Conservation (phyloP, 2,113 vertebrate genomes). For the Tragelaphus scriptus region DNA sequence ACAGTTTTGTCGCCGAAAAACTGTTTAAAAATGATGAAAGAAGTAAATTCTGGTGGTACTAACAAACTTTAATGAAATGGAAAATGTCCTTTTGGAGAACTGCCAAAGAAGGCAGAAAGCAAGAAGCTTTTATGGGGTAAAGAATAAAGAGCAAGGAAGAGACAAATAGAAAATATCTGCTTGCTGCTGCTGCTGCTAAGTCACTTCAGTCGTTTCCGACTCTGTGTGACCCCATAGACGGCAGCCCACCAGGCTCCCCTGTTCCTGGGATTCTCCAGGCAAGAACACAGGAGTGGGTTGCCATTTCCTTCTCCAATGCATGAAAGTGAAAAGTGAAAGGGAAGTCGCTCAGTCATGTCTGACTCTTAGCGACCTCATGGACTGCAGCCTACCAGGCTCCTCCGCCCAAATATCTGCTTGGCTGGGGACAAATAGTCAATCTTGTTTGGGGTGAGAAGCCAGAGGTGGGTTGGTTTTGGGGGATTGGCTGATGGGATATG, state of each 20-base stretch:
- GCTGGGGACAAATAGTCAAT: not conserved
- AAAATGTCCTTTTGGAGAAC: not conserved
- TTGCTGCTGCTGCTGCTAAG: too few relatives aligned
- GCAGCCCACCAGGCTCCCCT: too few relatives aligned
- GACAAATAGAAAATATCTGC: not conserved
- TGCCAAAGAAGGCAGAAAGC: not conserved
- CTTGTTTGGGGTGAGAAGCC: not conserved
- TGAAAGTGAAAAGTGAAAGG: too few relatives aligned
- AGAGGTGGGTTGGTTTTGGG: not conserved
- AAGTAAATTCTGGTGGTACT: not conserved
- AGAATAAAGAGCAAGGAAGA: not conserved
- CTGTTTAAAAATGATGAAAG: not conserved
- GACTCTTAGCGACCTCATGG: too few relatives aligned
- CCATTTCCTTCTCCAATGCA: too few relatives aligned
- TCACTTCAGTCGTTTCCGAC: too few relatives aligned
- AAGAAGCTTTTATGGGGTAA: not conserved
- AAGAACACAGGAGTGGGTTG: too few relatives aligned
- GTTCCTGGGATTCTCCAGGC: too few relatives aligned
- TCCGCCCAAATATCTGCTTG: not conserved
- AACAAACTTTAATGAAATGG: not conserved
- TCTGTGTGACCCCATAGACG: rapidly evolving
- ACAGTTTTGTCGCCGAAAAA: not conserved
- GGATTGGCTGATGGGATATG: not conserved
- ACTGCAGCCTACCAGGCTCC: too few relatives aligned
- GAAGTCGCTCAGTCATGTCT: too few relatives aligned